Percentiles rank a stretch among this genome's conserved stretches.
Evolutionary conservation across 2,113 vertebrate species (phyloP).

Genomic region (Chitala chitala): DNA sequence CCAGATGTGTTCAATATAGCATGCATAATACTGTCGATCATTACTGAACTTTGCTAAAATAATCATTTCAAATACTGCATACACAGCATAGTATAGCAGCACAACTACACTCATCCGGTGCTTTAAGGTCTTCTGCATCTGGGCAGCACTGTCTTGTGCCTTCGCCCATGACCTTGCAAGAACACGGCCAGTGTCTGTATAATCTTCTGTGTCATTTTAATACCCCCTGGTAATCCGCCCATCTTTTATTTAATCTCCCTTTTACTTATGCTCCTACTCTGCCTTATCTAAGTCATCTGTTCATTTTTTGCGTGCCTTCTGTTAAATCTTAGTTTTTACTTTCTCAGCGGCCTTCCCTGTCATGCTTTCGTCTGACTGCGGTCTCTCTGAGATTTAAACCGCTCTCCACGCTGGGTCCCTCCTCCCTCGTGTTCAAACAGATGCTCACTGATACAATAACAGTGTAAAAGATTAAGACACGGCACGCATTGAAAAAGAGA

Average conservation of each 20-base stretch:
- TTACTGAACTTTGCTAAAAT: too few species aligned
- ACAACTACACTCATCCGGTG: neutral
- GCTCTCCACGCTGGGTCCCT: conserved; percentile 11
- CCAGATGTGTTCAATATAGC: neutral
- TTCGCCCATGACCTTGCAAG: conserved; percentile 41
- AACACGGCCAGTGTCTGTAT: conserved; percentile 42
- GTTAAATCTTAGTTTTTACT: conserved; percentile 35
- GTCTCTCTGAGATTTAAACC: conserved; percentile 15
- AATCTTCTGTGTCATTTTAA: conserved; percentile 66
- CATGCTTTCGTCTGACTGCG: conserved; percentile 18
- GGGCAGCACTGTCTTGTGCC: conserved; percentile 27
- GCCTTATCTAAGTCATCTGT: conserved; percentile 49
- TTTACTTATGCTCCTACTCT: conserved; percentile 57
- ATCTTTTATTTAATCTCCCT: conserved; percentile 55
- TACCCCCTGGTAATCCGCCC: conserved; percentile 57
- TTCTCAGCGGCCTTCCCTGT: conserved; percentile 29
- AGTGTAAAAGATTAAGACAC: neutral
- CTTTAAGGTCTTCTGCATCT: conserved; percentile 30
- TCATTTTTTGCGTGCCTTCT: conserved; percentile 42
- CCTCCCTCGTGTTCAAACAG: neutral
- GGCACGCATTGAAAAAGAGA: too few species aligned
- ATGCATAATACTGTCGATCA: too few species aligned
- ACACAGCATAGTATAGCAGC: too few species aligned
- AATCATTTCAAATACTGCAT: too few species aligned
- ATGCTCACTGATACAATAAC: neutral